Conservation (phyloP, 2,888 invertebrate species). For the Eupithecia subumbrata region DNA sequence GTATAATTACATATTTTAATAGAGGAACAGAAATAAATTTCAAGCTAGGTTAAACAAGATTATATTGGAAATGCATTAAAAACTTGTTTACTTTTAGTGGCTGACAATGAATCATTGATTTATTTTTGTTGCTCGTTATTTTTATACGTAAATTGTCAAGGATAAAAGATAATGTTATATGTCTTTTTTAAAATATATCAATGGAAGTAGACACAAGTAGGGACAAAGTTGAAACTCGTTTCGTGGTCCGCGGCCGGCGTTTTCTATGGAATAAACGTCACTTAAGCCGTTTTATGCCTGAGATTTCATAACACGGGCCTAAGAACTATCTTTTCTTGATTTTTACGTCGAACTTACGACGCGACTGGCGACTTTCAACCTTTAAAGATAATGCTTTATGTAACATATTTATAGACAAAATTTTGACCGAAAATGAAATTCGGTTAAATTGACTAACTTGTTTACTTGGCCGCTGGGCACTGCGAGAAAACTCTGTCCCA, state of each 20-base stretch:
- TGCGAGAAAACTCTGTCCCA: background rate
- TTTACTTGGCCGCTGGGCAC: background rate
- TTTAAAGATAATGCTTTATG: no score
- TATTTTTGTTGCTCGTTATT: background rate
- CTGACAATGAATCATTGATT: background rate
- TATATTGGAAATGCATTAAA: conserved; percentile 1
- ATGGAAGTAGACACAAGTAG: conserved; percentile 24
- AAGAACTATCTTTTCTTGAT: no score
- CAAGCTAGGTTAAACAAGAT: conserved; percentile 10
- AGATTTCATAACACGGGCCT: no score
- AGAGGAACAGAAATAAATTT: conserved; percentile 20
- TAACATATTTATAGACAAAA: background rate
- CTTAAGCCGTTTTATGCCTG: no score
- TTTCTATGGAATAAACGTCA: no score
- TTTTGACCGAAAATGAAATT: background rate
- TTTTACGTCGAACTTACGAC: no score
- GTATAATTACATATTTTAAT: conserved; percentile 21
- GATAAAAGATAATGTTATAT: background rate
- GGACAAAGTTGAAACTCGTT: conserved; percentile 40
- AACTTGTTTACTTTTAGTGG: background rate
- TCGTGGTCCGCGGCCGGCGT: conserved; percentile 19
- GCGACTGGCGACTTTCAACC: no score
- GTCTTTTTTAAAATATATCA: conserved; percentile 24
- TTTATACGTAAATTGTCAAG: background rate
- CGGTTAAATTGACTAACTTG: background rate